Base-by-base conservation (phyloP, 2,113 vertebrate species). In the Willisornis vidua region DNA sequence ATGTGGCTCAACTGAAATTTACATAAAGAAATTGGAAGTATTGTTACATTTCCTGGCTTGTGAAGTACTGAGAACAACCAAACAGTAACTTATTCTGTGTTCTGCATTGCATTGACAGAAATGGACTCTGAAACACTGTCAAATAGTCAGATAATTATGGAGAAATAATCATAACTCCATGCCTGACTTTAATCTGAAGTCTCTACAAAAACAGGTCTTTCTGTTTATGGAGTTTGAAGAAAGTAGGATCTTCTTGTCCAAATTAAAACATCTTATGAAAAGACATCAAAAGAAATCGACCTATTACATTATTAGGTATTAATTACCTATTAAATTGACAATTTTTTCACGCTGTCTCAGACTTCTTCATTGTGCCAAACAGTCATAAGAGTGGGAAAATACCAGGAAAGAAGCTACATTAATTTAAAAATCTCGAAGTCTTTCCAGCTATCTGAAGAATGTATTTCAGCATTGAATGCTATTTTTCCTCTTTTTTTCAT, bases 1-100 rank as follows among this genome's bases (percentile, higher is more conserved):
- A 63, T 15, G 63, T 19, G 54, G 65, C 84, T 95, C 94, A 97
- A 96, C 87, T 76, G 52, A 72, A 94, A 94, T 83, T 87, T 52
- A 91, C 62, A 89, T 46, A 41, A 76, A 92, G 90, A 76, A 63
- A 46, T 48, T 92, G 59, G 23, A 93, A 73, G 86, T 83, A 96
- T 87, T 89, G 81, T 93, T 94, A 96, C 93, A 86, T 80, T 20
- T 91, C 33, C 57, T 75, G 61, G 48, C 48, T 94, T 12, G 7
- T 19, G 19, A 79, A 24, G 26, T 1, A 6, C 67, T 35, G 52
- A 68, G 49, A 91, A 81, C 31, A 85, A 51, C 17, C n/a, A 72
- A 82, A n/a, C 0, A 24, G n/a, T 14, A 57, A 29, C 20, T 41
- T 8, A 6, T n/a, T 61, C 62, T 0, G 26, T 66, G 63, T 35